A percentile compares a stretch with the other conserved stretches of the same genome.
These are phyloP conservation scores for Chanos chanos DNA, from an alignment of 2,797 vertebrate species.

Conservation along the genomic window DNA sequence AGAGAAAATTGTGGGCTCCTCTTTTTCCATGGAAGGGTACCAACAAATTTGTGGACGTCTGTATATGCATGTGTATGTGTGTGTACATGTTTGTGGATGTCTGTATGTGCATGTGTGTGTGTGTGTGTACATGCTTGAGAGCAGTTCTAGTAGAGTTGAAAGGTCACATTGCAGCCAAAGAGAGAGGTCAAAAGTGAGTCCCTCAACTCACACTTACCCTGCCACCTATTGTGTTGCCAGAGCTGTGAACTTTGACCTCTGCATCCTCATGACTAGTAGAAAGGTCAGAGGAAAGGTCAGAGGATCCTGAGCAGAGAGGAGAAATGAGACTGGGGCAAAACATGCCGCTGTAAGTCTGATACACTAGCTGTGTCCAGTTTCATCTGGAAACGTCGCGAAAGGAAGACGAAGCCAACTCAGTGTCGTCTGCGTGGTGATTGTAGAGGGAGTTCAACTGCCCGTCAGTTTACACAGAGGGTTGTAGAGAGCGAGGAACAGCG, in stretches of 20 bases:
- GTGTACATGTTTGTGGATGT: neutral
- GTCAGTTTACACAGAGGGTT: no score
- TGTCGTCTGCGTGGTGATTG: no score
- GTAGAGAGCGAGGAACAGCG: no score
- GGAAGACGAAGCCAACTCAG: no score
- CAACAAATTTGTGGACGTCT: neutral
- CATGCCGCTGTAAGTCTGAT: no score
- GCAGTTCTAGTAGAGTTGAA: conserved; percentile 2
- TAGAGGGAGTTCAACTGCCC: no score
- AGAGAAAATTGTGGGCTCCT: no score
- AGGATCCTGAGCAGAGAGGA: conserved; percentile 17
- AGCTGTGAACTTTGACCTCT: conserved; percentile 14
- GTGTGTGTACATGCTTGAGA: neutral
- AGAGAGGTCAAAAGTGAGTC: conserved; percentile 28
- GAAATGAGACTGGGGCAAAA: conserved; percentile 3
- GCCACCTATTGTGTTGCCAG: neutral
- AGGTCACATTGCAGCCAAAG: conserved; percentile 26
- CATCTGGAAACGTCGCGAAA: no score
- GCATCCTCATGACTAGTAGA: neutral
- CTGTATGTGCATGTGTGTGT: neutral
- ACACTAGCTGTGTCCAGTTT: no score
- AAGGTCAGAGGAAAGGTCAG: conserved; percentile 1
- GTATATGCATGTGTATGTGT: neutral
- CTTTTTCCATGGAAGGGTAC: neutral
- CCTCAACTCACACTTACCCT: conserved; percentile 23